Evolutionary conservation across 2,113 vertebrate genomes (phyloP).

Genomic region (Pterophyllum scalare): DNA sequence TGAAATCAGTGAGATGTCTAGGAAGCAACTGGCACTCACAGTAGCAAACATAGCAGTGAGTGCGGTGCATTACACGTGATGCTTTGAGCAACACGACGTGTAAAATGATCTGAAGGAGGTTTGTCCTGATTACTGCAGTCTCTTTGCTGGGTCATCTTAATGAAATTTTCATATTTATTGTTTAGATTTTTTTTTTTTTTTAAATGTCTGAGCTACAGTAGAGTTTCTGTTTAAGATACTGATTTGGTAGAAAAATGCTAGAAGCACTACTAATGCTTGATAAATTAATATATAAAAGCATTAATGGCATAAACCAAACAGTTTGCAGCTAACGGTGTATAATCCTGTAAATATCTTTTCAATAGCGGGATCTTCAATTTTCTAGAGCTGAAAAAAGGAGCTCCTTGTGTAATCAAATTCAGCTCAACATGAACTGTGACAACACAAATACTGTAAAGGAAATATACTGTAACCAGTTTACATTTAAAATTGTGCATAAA

Average conservation of each 20-base stretch:
- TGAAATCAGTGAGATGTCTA: too few species aligned
- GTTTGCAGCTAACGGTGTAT: constrained; percentile 39
- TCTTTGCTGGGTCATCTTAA: constrained; percentile 1
- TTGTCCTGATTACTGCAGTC: constrained; percentile 9
- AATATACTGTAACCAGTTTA: constrained; percentile 8
- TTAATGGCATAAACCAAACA: constrained; percentile 19
- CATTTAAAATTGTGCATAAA: background rate
- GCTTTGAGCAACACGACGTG: background rate
- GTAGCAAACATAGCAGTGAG: constrained; percentile 19
- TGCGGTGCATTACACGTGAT: constrained; percentile 6
- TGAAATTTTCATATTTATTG: constrained; percentile 3
- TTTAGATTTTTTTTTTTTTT: background rate
- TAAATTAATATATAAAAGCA: constrained; percentile 26
- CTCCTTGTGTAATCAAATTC: background rate
- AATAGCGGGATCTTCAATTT: background rate
- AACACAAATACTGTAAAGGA: constrained; percentile 10
- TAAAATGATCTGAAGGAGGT: constrained; percentile 2
- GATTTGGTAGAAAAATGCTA: constrained; percentile 1
- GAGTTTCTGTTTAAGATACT: constrained; percentile 21
- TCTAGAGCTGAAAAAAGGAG: background rate
- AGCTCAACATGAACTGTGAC: background rate
- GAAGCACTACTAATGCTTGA: constrained; percentile 26
- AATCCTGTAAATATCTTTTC: constrained; percentile 16
- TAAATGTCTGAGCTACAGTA: constrained; percentile 6
- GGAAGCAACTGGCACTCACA: too few species aligned